Evolutionary conservation across 2,113 vertebrate genomes (phyloP).

Genomic region (Eulemur rufifrons): DNA sequence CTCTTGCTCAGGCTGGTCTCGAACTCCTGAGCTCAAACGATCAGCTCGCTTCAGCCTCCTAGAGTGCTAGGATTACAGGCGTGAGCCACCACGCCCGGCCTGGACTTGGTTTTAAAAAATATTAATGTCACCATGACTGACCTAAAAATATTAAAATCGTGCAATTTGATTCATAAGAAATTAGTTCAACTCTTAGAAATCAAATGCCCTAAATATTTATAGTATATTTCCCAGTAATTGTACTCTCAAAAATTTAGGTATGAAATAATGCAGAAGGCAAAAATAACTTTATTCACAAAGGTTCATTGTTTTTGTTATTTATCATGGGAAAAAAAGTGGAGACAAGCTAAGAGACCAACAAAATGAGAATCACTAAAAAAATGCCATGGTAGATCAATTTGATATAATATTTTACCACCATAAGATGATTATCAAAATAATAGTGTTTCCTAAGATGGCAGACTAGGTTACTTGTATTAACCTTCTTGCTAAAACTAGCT

Average conservation of each 20-base stretch:
- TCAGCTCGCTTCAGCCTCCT: no score
- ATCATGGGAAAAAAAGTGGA: not conserved
- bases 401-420: not conserved
- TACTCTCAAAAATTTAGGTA: not conserved
- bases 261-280: not conserved
- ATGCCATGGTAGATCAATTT: not conserved
- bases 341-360: not conserved
- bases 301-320: not conserved
- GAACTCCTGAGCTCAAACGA: no score
- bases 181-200: not conserved
- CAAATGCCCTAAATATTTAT: not conserved
- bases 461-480: not conserved
- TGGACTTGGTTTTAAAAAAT: not conserved
- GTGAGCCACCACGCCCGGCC: no score
- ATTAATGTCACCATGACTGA: not conserved
- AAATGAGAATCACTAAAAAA: not conserved
- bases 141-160: not conserved
- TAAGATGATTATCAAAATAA: slow-evolving; percentile 4
- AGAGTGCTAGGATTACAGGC: no score
- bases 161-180: not conserved
- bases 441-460: not conserved
- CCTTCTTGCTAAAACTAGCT: not conserved
- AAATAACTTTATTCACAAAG: not conserved
- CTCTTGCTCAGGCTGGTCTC: no score
- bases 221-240: not conserved